Evolutionary conservation across 2,888 invertebrate species (phyloP), one percentile per base, ranked within the genome.

Genomic region (Hemithea aestivaria): DNA sequence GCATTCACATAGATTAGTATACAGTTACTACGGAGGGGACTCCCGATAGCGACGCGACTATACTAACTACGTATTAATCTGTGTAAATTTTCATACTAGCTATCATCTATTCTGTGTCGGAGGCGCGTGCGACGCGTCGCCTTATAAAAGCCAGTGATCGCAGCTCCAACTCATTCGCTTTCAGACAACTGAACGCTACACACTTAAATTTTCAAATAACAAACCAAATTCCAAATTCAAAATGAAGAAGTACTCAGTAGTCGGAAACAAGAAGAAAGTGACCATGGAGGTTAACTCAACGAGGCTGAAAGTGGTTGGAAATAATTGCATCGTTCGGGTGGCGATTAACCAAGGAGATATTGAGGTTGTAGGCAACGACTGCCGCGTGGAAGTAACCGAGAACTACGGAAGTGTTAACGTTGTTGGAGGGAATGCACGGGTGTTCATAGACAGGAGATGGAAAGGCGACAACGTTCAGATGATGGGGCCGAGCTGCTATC

Each of bases 201-300:
- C 28, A 27, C 33, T 29, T 10, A 33, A 43, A 40, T 22, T 21
- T 40, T 29, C 20, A 8, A 39, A 26, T 10, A 22, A 10, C 20
- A 35, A 26, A 40, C 6, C 11, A 10, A 42, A 35, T 46, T 40
- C 34, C 31, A 12, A 24, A 38, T 35, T 16, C 36, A 80, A 68
- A 61, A 87, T 87, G 85, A 85, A 87, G 66, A 73, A 70, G 34
- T 85, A 85, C 56, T 81, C 83, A 30, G 64, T 87, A 20, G 68
- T 87, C 40, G 85, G 85, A 10, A 83, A 87, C 64, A 87, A 84
- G 65, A 87, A 85, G 72, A 87, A 83, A 58, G 84, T 87, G 43
- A 85, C 84, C 20, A 83, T 85, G 83, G 82, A 82, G 41, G 63
- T 57, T 7, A 85, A 85, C 45, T 66, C 66, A 7, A 70, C 79